Conservation (phyloP, 2,888 invertebrate species). For the Malachius bipustulatus region DNA sequence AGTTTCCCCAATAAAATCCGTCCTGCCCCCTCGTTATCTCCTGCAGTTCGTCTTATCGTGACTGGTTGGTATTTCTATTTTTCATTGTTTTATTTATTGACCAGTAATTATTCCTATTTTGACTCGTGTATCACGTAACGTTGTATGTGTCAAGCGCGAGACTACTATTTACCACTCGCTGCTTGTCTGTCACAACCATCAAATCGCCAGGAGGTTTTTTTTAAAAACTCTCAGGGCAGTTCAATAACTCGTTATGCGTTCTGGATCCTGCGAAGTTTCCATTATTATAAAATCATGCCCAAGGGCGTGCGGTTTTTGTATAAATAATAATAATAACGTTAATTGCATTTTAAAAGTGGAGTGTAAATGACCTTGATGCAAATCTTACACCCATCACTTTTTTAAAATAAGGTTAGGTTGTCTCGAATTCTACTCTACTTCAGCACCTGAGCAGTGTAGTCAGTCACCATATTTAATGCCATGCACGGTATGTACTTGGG, state of each 20-base stretch:
- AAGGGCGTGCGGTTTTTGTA: slow-evolving; percentile 3
- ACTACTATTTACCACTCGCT: slow-evolving; percentile 17
- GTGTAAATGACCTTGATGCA: slow-evolving; percentile 35
- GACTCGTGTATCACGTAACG: slow-evolving; percentile 18
- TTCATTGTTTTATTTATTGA: too few species aligned
- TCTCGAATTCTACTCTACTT: slow-evolving; percentile 25
- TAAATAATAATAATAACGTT: slow-evolving; percentile 5
- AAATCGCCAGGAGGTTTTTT: slow-evolving; percentile 6
- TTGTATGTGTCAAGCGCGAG: slow-evolving; percentile 22
- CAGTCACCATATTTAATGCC: slow-evolving; percentile 34
- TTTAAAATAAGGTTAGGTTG: slow-evolving; percentile 36
- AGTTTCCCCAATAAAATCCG: too few species aligned
- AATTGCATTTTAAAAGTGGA: slow-evolving; percentile 11
- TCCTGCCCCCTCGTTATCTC: too few species aligned
- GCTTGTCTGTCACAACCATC: neutral
- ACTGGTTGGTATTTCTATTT: too few species aligned
- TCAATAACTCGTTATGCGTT: too few species aligned
- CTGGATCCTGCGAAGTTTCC: slow-evolving; percentile 1
- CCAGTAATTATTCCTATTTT: slow-evolving; percentile 6
- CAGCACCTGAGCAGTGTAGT: too few species aligned
- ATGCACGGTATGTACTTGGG: slow-evolving; percentile 33
- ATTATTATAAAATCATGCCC: too few species aligned
- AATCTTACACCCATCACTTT: slow-evolving; percentile 37
- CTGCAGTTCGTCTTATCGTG: too few species aligned
- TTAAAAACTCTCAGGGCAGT: slow-evolving; percentile 2